Percentiles rank a stretch among this genome's conserved stretches.
phyloP scores from a whole-genome alignment of 1,140 invertebrate genomes.

The Tetragonula clypearis region DNA sequence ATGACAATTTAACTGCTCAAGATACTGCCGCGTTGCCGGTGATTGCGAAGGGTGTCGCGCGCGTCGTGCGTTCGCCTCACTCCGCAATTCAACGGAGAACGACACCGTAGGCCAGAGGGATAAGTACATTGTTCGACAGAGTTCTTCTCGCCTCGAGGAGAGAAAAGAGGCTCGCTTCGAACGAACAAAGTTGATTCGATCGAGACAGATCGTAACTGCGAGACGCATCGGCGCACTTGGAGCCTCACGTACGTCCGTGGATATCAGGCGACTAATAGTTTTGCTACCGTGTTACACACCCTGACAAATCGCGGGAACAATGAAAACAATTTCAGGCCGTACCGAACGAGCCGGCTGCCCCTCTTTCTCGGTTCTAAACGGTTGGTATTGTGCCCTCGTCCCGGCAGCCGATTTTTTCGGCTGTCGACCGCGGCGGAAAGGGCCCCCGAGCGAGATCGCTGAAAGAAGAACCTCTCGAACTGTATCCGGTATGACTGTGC shows the following conservation, averaged over 20 bases:
- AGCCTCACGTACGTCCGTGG: background rate
- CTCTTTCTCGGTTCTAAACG: slow-evolving; percentile 68
- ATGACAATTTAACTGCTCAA: slow-evolving; percentile 80
- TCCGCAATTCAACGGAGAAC: background rate
- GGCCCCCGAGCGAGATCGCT: slow-evolving; percentile 32
- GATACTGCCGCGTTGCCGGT: slow-evolving; percentile 36
- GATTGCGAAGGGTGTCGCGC: slow-evolving; percentile 4
- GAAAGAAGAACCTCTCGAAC: slow-evolving; percentile 53
- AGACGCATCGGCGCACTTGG: background rate
- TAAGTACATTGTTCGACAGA: background rate
- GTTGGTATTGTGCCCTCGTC: slow-evolving; percentile 72
- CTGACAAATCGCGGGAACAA: slow-evolving; percentile 79
- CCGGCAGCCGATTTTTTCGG: slow-evolving; percentile 56
- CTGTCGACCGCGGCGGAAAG: slow-evolving; percentile 28
- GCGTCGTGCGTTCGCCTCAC: background rate
- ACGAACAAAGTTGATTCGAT: background rate
- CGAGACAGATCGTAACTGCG: background rate
- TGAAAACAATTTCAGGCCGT: slow-evolving; percentile 78
- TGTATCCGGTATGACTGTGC: slow-evolving; percentile 76
- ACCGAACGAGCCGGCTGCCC: slow-evolving; percentile 21
- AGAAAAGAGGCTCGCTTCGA: background rate
- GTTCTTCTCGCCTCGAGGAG: background rate
- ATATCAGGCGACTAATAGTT: slow-evolving; percentile 73
- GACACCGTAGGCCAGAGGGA: background rate
- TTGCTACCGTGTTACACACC: slow-evolving; percentile 80